Conservation (phyloP, 2,888 invertebrate genomes). For the Tetrapedia diversipes region DNA sequence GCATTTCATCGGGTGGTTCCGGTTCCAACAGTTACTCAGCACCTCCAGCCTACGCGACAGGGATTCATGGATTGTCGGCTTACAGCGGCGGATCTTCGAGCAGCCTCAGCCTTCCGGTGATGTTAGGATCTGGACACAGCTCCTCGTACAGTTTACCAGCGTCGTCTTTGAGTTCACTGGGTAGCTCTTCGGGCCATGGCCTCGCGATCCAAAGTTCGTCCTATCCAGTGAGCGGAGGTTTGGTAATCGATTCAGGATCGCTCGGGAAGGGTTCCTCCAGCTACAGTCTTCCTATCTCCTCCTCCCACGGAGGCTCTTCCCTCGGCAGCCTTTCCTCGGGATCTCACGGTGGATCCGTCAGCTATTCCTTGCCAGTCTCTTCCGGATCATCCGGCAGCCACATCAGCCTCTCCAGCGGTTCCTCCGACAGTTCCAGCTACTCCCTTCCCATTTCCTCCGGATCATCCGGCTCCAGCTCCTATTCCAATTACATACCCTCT, state of each 20-base stretch:
- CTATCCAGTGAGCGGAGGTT: constrained; percentile 68
- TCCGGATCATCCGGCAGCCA: constrained; percentile 64
- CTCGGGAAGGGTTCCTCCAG: constrained; percentile 59
- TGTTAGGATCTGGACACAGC: constrained; percentile 66
- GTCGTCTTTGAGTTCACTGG: constrained; percentile 56
- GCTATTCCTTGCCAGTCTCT: constrained; percentile 60
- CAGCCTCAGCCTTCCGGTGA: constrained; percentile 66
- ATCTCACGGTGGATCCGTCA: constrained; percentile 52
- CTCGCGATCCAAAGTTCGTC: constrained; percentile 63
- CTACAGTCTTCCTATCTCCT: constrained; percentile 66
- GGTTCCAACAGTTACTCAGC: constrained; percentile 52
- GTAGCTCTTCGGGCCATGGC: constrained; percentile 55
- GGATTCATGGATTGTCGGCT: constrained; percentile 72
- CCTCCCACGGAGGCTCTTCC: constrained; percentile 55
- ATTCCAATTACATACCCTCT: constrained; percentile 70
- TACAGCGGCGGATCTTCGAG: constrained; percentile 68
- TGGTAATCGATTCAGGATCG: constrained; percentile 64
- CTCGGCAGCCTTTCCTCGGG: constrained; percentile 57
- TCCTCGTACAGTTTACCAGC: constrained; percentile 61
- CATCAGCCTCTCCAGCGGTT: constrained; percentile 67
- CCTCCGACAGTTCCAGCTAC: constrained; percentile 74
- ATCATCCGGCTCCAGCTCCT: constrained; percentile 43
- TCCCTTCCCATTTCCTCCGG: constrained; percentile 69
- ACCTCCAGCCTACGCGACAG: constrained; percentile 70
- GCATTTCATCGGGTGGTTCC: constrained; percentile 17